These are phyloP conservation scores for Nomada ruficornis DNA, from an alignment of 2,888 invertebrate species.

Conservation along the genomic window DNA sequence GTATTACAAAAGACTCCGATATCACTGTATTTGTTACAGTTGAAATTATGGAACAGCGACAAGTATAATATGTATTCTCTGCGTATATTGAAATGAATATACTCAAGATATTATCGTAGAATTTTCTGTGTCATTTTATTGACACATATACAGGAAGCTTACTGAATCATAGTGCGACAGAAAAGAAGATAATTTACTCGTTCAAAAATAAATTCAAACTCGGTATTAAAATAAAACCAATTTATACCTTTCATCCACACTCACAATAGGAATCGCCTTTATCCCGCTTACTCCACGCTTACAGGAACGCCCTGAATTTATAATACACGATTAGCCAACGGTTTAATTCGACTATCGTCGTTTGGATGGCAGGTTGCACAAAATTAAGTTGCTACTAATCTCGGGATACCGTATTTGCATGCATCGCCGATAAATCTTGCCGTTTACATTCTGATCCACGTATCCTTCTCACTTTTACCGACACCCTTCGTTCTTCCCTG, in stretches of 20 bases:
- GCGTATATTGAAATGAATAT: too few species aligned
- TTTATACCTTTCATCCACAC: too few species aligned
- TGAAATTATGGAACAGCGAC: too few species aligned
- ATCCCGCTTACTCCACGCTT: neutral
- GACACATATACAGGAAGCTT: too few species aligned
- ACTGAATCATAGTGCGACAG: too few species aligned
- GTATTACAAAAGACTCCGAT: neutral
- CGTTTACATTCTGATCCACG: neutral
- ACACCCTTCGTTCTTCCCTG: neutral
- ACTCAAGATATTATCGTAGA: too few species aligned
- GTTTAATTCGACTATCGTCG: neutral
- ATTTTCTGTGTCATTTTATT: too few species aligned
- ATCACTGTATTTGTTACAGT: too few species aligned
- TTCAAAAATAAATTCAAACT: too few species aligned
- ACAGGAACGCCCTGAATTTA: neutral
- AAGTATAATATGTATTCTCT: too few species aligned
- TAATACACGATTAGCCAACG: neutral
- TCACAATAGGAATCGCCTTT: neutral
- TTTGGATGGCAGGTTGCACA: neutral
- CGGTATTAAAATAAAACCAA: too few species aligned
- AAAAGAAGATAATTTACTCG: too few species aligned
- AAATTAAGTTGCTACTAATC: conserved; percentile 6
- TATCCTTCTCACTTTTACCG: neutral
- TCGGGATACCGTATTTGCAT: neutral
- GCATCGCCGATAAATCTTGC: conserved; percentile 7